These are phyloP conservation scores for Pachypanchax playfairii DNA, from an alignment of 2,113 vertebrate genomes.

Conservation along the genomic window DNA sequence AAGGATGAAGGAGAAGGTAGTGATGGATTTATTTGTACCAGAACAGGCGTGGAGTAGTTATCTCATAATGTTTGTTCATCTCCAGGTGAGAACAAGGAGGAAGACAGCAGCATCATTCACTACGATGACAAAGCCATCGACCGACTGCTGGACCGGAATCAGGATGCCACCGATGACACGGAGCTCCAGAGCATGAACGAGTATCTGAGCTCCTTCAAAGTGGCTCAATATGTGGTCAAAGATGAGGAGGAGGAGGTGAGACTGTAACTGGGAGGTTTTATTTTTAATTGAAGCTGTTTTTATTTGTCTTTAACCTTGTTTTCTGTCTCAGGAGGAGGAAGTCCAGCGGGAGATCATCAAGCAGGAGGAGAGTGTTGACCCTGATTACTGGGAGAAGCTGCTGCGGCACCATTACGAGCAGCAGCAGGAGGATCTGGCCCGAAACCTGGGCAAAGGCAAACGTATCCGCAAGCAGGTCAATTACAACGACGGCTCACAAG, in stretches of 20 bases:
- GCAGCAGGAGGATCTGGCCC: constrained; percentile 95
- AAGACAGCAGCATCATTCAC: constrained; percentile 96
- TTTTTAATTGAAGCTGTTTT: no score
- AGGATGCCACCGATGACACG: constrained; percentile 92
- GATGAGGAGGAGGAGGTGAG: constrained; percentile 92
- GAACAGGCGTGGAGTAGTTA: background rate
- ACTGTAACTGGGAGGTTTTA: rapidly evolving
- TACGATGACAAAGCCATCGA: constrained; percentile 97
- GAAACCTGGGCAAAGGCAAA: constrained; percentile 97
- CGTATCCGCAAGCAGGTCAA: constrained; percentile 98
- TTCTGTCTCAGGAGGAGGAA: constrained; percentile 86
- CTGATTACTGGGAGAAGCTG: constrained; percentile 98
- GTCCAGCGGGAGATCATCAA: constrained; percentile 98
- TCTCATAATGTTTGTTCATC: background rate
- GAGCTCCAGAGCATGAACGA: constrained; percentile 98
- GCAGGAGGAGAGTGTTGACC: constrained; percentile 97
- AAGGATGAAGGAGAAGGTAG: constrained; percentile 86
- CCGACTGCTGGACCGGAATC: constrained; percentile 91
- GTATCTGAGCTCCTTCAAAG: constrained; percentile 97
- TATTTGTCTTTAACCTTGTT: background rate
- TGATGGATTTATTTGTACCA: background rate
- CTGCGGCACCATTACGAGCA: constrained; percentile 97
- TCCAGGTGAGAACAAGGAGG: constrained; percentile 90
- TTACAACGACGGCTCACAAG: constrained; percentile 97
- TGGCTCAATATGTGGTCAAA: constrained; percentile 96